These are phyloP conservation scores for Erpornis zantholeuca DNA, from an alignment of 2,113 vertebrate species.

Conservation along the genomic window DNA sequence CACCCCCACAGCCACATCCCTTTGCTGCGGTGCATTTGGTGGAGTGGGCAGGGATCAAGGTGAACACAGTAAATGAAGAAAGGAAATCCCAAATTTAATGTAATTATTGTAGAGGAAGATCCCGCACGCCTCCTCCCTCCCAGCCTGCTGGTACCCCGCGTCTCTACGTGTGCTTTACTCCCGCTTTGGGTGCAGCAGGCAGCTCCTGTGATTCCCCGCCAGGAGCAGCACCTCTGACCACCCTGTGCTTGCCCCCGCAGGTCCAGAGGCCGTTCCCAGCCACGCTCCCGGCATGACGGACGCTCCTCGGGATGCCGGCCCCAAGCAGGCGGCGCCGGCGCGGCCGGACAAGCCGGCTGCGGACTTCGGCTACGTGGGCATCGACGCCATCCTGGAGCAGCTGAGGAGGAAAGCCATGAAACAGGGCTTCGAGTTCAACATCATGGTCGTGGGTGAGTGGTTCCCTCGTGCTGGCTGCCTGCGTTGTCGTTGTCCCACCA, in stretches of 20 bases:
- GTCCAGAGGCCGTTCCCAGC: slow-evolving; percentile 67
- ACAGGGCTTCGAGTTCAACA: slow-evolving; percentile 96
- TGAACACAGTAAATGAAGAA: neutral
- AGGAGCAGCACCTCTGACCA: neutral
- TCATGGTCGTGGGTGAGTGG: slow-evolving; percentile 97
- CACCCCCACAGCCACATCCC: neutral
- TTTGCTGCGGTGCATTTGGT: neutral
- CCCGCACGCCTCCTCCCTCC: neutral
- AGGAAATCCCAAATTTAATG: neutral
- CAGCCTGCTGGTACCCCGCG: neutral
- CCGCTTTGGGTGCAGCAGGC: rapidly evolving
- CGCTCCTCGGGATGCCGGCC: slow-evolving; percentile 60
- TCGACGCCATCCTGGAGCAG: slow-evolving; percentile 97
- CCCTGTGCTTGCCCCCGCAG: neutral
- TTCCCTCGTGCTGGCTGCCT: rapidly evolving
- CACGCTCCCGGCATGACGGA: slow-evolving; percentile 86
- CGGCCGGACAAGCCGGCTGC: slow-evolving; percentile 80
- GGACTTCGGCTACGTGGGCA: slow-evolving; percentile 94
- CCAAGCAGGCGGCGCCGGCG: slow-evolving; percentile 70
- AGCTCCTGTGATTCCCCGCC: neutral
- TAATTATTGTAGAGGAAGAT: neutral
- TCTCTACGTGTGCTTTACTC: neutral
- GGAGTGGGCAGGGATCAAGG: neutral
- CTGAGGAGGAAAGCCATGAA: slow-evolving; percentile 99
- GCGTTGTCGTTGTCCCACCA: rapidly evolving